Conservation (phyloP, 2,113 vertebrate species). For the Oryzias curvinotus region DNA sequence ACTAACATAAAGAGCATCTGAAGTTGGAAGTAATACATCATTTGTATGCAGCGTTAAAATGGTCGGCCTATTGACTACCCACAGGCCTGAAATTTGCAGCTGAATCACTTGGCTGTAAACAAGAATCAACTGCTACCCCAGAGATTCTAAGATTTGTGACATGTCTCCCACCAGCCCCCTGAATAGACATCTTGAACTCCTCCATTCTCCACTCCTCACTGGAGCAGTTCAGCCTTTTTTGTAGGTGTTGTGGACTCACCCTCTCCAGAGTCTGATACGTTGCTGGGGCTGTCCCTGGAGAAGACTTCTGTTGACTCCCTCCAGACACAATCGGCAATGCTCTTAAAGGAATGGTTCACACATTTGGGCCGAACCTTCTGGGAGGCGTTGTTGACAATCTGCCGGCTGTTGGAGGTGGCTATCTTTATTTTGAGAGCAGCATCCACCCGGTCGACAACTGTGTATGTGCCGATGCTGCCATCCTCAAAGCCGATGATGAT, state of each 20-base stretch:
- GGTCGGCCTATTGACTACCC: slow-evolving; percentile 71
- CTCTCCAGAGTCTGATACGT: slow-evolving; percentile 89
- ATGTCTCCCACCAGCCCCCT: slow-evolving; percentile 22
- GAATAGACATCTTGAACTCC: slow-evolving; percentile 10
- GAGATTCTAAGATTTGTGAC: slow-evolving; percentile 57
- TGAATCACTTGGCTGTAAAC: slow-evolving; percentile 83
- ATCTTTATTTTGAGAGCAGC: slow-evolving; percentile 98
- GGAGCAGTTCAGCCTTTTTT: slow-evolving; percentile 89
- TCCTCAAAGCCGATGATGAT: slow-evolving; percentile 98
- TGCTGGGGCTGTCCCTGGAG: slow-evolving; percentile 96
- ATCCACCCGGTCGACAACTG: slow-evolving; percentile 95
- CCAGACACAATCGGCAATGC: slow-evolving; percentile 93
- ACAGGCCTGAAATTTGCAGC: slow-evolving; percentile 79
- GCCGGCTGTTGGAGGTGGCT: slow-evolving; percentile 97
- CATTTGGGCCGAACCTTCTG: slow-evolving; percentile 92
- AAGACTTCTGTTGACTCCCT: slow-evolving; percentile 97
- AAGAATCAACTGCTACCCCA: slow-evolving; percentile 75
- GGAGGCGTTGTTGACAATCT: slow-evolving; percentile 91
- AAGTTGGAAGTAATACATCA: slow-evolving; percentile 69
- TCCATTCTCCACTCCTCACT: slow-evolving; percentile 73
- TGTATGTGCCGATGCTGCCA: slow-evolving; percentile 96
- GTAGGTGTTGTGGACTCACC: slow-evolving; percentile 89
- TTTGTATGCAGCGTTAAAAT: slow-evolving; percentile 73
- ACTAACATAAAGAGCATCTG: slow-evolving; percentile 52
- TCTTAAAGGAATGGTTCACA: slow-evolving; percentile 89